Percentiles rank a stretch among this genome's conserved stretches.
phyloP scores from a whole-genome alignment of 2,797 vertebrate species.

The Rhinella marina region DNA sequence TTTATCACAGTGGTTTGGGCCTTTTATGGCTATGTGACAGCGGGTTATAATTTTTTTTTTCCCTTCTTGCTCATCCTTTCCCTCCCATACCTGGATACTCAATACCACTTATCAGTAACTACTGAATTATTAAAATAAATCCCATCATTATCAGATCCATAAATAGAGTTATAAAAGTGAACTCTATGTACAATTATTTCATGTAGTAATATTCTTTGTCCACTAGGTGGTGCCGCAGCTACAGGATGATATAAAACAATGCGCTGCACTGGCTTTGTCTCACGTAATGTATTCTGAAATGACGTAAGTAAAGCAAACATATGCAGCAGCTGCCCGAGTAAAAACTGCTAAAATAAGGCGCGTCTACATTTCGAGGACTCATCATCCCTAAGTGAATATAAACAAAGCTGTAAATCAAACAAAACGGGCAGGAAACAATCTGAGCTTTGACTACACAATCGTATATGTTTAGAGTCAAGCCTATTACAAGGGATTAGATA shows the following conservation, averaged over 20 bases:
- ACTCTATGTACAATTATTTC: neutral
- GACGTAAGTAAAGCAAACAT: neutral
- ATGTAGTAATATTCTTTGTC: neutral
- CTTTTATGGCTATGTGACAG: neutral
- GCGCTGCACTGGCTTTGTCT: neutral
- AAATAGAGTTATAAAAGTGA: too few species aligned
- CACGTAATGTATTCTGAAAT: neutral
- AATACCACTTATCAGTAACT: too few species aligned
- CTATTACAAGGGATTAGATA: constrained; percentile 25
- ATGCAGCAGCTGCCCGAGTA: neutral
- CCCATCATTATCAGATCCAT: neutral
- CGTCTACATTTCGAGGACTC: neutral
- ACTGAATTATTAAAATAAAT: neutral
- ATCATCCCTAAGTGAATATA: neutral
- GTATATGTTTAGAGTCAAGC: constrained; percentile 4
- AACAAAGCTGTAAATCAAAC: neutral
- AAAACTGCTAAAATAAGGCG: neutral
- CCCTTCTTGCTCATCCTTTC: neutral
- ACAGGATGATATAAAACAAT: neutral
- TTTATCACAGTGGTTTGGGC: neutral
- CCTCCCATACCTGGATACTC: neutral
- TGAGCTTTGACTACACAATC: neutral
- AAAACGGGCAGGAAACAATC: constrained; percentile 36
- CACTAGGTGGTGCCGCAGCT: constrained; percentile 21
- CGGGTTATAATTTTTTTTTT: neutral